These are phyloP conservation scores for Fragum whitleyi DNA, from an alignment of 2,888 invertebrate genomes.

Conservation along the genomic window DNA sequence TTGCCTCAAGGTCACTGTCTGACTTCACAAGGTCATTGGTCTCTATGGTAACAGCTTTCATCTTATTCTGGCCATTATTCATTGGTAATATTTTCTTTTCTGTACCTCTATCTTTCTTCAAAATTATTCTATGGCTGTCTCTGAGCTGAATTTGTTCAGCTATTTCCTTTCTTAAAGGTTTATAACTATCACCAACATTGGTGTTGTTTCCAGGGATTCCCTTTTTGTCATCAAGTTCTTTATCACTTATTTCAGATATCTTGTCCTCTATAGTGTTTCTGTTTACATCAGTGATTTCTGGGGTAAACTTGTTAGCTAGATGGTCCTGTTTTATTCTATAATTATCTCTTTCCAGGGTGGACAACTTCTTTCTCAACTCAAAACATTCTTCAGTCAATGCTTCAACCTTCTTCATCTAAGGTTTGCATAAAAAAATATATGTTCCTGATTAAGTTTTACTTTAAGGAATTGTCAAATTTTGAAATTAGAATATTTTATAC, in stretches of 20 bases:
- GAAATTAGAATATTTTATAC: not conserved
- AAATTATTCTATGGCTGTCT: slow-evolving; percentile 6
- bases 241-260: too few species aligned
- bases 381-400: slow-evolving; percentile 70
- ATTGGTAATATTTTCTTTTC: too few species aligned
- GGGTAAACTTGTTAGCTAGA: not conserved
- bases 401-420: slow-evolving; percentile 71
- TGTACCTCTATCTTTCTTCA: not conserved
- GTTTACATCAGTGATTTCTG: not conserved
- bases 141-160: not conserved
- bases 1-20: slow-evolving; percentile 13
- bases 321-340: slow-evolving; percentile 57
- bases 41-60: not conserved
- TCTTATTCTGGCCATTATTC: not conserved
- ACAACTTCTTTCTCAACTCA: slow-evolving; percentile 62
- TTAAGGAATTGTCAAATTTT: too few species aligned
- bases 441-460: too few species aligned
- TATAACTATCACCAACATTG: not conserved
- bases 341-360: slow-evolving; percentile 66
- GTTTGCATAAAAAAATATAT: too few species aligned
- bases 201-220: not conserved
- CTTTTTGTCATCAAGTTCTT: not conserved
- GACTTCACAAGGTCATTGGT: not conserved
- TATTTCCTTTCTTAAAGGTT: not conserved
- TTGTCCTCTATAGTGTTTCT: not conserved